phyloP scores from a whole-genome alignment of 1,140 invertebrate genomes.

The Micrasema longulum region DNA sequence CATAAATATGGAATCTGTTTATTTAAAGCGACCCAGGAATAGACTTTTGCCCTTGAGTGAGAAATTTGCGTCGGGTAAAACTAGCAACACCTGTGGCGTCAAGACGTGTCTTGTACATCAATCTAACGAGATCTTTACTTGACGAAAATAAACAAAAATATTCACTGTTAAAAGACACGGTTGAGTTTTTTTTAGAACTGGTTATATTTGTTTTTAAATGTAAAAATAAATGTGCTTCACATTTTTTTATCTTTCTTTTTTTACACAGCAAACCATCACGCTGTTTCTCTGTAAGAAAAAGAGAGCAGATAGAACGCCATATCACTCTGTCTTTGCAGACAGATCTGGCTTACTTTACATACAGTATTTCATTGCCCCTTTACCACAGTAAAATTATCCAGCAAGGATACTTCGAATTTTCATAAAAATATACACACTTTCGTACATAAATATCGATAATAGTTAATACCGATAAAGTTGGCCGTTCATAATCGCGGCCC shows the following conservation, averaged over 20 bases:
- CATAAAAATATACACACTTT: too few species aligned
- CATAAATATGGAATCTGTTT: constrained; percentile 19
- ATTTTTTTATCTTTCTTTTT: not conserved
- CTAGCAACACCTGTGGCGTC: constrained; percentile 11
- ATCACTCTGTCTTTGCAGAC: too few species aligned
- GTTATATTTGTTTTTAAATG: not conserved
- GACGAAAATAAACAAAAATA: not conserved
- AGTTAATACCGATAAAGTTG: too few species aligned
- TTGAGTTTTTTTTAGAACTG: not conserved
- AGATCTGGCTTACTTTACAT: too few species aligned
- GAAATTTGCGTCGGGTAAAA: not conserved
- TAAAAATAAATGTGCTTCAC: not conserved
- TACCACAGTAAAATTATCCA: too few species aligned
- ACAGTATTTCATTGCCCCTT: too few species aligned
- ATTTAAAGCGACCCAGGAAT: constrained; percentile 17
- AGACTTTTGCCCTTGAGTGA: not conserved
- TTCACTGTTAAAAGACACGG: not conserved
- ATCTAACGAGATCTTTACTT: not conserved
- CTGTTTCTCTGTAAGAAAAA: too few species aligned
- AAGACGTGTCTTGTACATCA: not conserved
- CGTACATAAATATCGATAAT: too few species aligned
- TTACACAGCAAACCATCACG: too few species aligned
- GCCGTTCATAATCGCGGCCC: too few species aligned
- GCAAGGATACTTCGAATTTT: too few species aligned
- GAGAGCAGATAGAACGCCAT: too few species aligned